These are phyloP conservation scores for Coenonympha arcania DNA, from an alignment of 2,888 invertebrate species.

Conservation along the genomic window DNA sequence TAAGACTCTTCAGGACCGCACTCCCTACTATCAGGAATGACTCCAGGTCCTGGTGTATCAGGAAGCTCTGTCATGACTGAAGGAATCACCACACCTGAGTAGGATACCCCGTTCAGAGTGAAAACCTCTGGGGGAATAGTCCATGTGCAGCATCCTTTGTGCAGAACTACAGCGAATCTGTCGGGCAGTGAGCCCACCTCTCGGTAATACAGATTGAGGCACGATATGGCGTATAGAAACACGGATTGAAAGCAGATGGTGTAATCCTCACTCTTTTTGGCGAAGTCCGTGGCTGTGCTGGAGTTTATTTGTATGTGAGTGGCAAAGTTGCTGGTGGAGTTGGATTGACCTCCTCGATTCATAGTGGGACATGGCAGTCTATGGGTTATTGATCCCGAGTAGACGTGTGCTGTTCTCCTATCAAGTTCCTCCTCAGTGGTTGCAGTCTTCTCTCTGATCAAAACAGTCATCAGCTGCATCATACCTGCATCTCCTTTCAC, in stretches of 20 bases:
- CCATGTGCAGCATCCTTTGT: not conserved
- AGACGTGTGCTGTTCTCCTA: not conserved
- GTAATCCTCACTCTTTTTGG: not conserved
- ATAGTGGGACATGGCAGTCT: not conserved
- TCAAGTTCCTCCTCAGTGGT: not conserved
- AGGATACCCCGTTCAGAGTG: not conserved
- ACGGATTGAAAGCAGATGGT: not conserved
- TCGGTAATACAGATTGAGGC: not conserved
- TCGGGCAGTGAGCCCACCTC: not conserved
- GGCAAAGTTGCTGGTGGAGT: not conserved
- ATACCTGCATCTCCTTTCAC: not conserved
- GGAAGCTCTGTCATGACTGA: not conserved
- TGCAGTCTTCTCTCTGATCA: not conserved
- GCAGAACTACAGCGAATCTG: not conserved
- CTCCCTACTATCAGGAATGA: not conserved
- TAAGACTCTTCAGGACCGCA: too few species aligned
- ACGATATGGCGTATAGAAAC: not conserved
- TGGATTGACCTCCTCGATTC: not conserved
- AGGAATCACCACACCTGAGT: not conserved
- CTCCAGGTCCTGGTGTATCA: not conserved
- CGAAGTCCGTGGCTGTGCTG: not conserved
- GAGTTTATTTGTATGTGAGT: not conserved
- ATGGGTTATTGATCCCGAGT: not conserved
- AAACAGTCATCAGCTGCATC: not conserved
- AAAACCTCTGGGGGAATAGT: not conserved